Evolutionary conservation across 2,888 invertebrate genomes (phyloP), one percentile per base, ranked within the genome.

Genomic region (Ichneumon xanthorius): DNA sequence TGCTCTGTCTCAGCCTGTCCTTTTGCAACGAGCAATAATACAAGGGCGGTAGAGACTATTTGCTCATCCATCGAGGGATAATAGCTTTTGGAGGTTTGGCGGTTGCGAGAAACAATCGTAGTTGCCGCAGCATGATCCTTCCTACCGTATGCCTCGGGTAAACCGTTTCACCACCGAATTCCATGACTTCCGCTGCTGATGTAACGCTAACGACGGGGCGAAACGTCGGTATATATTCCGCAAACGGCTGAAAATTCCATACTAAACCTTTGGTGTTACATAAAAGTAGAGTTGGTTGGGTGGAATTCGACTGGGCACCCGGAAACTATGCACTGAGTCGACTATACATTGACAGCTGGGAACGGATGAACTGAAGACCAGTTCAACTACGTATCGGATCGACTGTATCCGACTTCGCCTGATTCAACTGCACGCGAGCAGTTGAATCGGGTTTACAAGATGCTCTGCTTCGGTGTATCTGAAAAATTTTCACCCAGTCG

Each of bases 281-380:
- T 89, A 88, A 89, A 45, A 89, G 88, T 87, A 26, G 26, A 86
- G 87, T 89, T 87, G 83, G 87, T 80, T 85, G 85, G 22, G 65
- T 37, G 33, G 53, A 33, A 33, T n/a, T 19, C 50, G 33, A 19
- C 50, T 30, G 33, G 30, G 30, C 11, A 9, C 7, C 7, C 7
- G 55, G 22, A 22, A 22, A 22, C 19, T 19, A 1, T 19, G 55
- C 11, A 22, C 55, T 22, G 55, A 7, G 22, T 55, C 7, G n/a
- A 16, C 53, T 50, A 71, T 19, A 50, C 71, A 19, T 11, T 33
- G 53, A 71, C 11, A 4, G 33, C 53, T 4, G 37, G 2, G 71
- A n/a, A 45, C 14, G 14, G 16, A 45, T 45, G 14, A 16, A 45
- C 4, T 45, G 16, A 45, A 45, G 4, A 45, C 45, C 2, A 45